Percentiles rank a stretch among this genome's conserved stretches.
phyloP scores from a whole-genome alignment of 2,797 vertebrate species.

The Gallinago nigripennis region DNA sequence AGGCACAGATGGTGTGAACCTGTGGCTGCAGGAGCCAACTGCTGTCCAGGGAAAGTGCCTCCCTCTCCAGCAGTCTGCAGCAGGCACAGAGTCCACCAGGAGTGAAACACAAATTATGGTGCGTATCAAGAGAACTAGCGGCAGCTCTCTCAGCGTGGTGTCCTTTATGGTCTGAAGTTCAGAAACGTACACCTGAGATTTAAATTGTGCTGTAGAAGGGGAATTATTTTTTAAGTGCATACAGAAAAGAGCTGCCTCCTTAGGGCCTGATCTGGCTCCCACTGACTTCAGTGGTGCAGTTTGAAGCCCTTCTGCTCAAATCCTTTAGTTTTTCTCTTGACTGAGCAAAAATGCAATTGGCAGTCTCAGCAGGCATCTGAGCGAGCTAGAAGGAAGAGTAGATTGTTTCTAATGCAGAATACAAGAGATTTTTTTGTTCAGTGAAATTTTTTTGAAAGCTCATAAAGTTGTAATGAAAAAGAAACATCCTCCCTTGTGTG shows the following conservation, averaged over 20 bases:
- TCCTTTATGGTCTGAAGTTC: background rate
- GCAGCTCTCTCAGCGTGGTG: background rate
- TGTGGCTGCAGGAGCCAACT: background rate
- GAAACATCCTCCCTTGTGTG: slow-evolving; percentile 5
- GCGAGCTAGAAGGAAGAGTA: background rate
- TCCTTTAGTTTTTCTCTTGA: slow-evolving; percentile 53
- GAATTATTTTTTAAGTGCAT: background rate
- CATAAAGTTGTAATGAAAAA: slow-evolving; percentile 41
- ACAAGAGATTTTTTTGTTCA: background rate
- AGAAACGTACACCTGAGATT: background rate
- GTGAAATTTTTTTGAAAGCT: slow-evolving; percentile 12
- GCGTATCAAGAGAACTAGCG: background rate
- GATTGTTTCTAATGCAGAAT: background rate
- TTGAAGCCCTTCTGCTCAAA: slow-evolving; percentile 1
- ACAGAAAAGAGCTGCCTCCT: background rate
- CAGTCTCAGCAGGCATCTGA: slow-evolving; percentile 43
- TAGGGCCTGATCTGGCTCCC: background rate
- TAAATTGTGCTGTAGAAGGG: background rate
- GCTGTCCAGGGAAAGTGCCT: background rate
- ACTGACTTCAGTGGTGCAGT: background rate
- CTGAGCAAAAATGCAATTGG: slow-evolving; percentile 52
- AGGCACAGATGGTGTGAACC: slow-evolving; percentile 34
- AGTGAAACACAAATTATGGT: background rate
- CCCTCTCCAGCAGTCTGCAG: background rate
- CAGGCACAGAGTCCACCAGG: background rate